A percentile compares a stretch with the other conserved stretches of the same genome.
phyloP scores from a whole-genome alignment of 2,888 invertebrate species.

The Tenodera sinensis region DNA sequence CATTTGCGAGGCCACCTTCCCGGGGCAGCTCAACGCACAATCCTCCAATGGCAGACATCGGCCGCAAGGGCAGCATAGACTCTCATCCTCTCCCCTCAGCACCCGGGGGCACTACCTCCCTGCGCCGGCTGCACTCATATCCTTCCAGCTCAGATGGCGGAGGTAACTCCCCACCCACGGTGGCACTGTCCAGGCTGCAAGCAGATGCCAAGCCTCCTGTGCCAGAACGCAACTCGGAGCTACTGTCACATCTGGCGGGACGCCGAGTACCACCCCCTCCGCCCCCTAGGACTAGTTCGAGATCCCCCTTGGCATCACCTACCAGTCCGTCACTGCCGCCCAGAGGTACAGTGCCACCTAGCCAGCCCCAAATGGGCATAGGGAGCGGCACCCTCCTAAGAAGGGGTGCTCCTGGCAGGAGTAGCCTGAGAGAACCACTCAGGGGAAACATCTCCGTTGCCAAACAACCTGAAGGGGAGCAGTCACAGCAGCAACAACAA shows the following conservation, averaged over 20 bases:
- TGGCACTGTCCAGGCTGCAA: slow-evolving; percentile 50
- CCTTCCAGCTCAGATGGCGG: slow-evolving; percentile 77
- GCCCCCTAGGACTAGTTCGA: slow-evolving; percentile 85
- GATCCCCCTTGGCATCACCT: slow-evolving; percentile 82
- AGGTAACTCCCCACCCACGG: slow-evolving; percentile 71
- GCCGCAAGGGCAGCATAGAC: slow-evolving; percentile 53
- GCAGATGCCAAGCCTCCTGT: slow-evolving; percentile 64
- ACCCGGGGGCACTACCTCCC: slow-evolving; percentile 46
- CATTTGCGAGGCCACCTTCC: slow-evolving; percentile 69
- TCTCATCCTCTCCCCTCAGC: slow-evolving; percentile 39
- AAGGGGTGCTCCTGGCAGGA: slow-evolving; percentile 43
- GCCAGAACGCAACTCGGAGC: slow-evolving; percentile 75
- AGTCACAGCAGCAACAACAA: slow-evolving; percentile 17
- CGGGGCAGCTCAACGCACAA: slow-evolving; percentile 39
- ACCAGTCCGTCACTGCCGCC: slow-evolving; percentile 68
- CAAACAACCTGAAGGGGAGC: slow-evolving; percentile 29
- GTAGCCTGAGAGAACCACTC: slow-evolving; percentile 46
- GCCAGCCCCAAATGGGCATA: slow-evolving; percentile 33
- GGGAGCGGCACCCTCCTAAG: slow-evolving; percentile 40
- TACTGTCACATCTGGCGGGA: slow-evolving; percentile 66
- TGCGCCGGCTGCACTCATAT: slow-evolving; percentile 77
- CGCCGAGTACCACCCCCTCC: slow-evolving; percentile 86
- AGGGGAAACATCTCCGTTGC: slow-evolving; percentile 41
- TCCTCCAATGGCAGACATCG: slow-evolving; percentile 52
- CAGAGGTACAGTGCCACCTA: slow-evolving; percentile 40